These are phyloP conservation scores for Spea bombifrons DNA, from an alignment of 2,113 vertebrate genomes.

Conservation along the genomic window DNA sequence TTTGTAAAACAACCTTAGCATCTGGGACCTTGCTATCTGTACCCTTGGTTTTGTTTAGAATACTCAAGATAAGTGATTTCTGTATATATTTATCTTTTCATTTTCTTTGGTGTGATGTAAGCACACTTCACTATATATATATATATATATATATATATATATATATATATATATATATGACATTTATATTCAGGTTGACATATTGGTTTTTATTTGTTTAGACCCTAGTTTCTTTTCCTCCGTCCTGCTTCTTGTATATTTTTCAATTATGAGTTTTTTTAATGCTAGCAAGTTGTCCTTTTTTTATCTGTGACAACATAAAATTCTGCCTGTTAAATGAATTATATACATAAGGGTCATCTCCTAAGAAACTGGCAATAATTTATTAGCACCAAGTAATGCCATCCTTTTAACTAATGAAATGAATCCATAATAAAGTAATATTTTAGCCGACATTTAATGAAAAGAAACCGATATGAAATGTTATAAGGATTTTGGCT, in stretches of 20 bases:
- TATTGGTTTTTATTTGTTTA: constrained; percentile 23
- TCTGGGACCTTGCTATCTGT: too few species aligned
- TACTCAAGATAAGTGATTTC: too few species aligned
- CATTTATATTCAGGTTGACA: too few species aligned
- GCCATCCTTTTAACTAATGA: constrained; percentile 59
- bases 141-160: too few species aligned
- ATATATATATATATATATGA: too few species aligned
- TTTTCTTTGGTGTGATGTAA: too few species aligned
- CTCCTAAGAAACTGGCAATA: constrained; percentile 53
- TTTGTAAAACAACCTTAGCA: too few species aligned
- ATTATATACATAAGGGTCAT: constrained; percentile 54
- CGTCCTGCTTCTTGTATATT: constrained; percentile 38
- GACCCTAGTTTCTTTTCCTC: constrained; percentile 43
- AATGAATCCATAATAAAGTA: constrained; percentile 55
- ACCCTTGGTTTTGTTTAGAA: too few species aligned
- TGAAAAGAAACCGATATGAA: constrained; percentile 52
- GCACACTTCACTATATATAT: too few species aligned
- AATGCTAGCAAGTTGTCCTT: constrained; percentile 54
- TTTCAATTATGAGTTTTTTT: constrained; percentile 50
- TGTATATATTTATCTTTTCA: too few species aligned
- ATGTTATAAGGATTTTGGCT: constrained; percentile 41
- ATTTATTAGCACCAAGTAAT: constrained; percentile 63
- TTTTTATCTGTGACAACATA: constrained; percentile 59
- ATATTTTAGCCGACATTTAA: constrained; percentile 56
- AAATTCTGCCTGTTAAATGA: constrained; percentile 61